Conservation (phyloP, 2,888 invertebrate species). For the Troilus luridus region DNA sequence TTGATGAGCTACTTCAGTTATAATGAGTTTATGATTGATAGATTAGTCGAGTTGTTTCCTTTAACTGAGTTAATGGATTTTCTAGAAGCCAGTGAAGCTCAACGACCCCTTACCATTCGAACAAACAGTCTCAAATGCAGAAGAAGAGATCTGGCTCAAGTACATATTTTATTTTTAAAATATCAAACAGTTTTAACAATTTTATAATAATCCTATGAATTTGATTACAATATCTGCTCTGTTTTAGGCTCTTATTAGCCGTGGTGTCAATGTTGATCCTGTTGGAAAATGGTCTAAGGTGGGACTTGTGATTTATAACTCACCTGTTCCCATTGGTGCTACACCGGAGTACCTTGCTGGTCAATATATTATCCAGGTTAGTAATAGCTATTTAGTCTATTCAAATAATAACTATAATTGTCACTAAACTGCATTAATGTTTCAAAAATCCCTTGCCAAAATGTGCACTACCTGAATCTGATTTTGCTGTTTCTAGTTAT, state of each 20-base stretch:
- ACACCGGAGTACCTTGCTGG: slow-evolving; percentile 99
- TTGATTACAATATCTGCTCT: slow-evolving; percentile 15
- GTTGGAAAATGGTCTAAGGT: slow-evolving; percentile 99
- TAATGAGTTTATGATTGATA: slow-evolving; percentile 94
- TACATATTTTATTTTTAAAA: slow-evolving; percentile 1
- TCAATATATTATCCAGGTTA: slow-evolving; percentile 90
- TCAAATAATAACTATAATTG: too few species aligned
- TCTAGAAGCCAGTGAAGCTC: slow-evolving; percentile 95
- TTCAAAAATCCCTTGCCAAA: too few species aligned
- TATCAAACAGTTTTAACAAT: not conserved
- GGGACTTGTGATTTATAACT: slow-evolving; percentile 95
- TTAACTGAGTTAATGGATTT: slow-evolving; percentile 91
- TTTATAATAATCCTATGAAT: slow-evolving; percentile 8
- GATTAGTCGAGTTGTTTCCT: slow-evolving; percentile 91
- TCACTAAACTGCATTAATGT: too few species aligned
- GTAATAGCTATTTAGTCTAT: not conserved
- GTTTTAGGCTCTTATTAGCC: slow-evolving; percentile 85
- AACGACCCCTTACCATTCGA: slow-evolving; percentile 94
- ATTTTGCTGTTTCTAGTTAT: too few species aligned
- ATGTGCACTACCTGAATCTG: too few species aligned
- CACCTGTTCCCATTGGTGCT: slow-evolving; percentile 96
- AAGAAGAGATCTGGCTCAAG: slow-evolving; percentile 90
- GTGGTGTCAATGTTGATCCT: slow-evolving; percentile 98
- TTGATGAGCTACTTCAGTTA: slow-evolving; percentile 96
- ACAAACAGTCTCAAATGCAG: slow-evolving; percentile 96